Percentiles rank a stretch among this genome's conserved stretches.
These are phyloP conservation scores for Piliocolobus tephrosceles DNA, from an alignment of 2,113 vertebrate species.

Conservation along the genomic window DNA sequence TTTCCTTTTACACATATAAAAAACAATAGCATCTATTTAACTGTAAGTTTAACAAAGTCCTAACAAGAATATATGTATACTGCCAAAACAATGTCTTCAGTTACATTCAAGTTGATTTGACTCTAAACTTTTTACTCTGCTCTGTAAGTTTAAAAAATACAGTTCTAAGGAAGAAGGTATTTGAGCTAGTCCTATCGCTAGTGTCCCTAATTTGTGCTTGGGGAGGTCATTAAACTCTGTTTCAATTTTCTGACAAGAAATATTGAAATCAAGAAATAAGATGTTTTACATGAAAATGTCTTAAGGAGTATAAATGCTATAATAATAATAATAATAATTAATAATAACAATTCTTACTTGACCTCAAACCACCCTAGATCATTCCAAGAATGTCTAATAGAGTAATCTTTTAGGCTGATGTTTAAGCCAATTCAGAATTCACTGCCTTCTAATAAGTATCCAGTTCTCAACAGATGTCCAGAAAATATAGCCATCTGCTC, in stretches of 20 bases:
- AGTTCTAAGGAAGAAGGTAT: background rate
- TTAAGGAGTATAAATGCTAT: background rate
- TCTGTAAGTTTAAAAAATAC: background rate
- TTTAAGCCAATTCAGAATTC: background rate
- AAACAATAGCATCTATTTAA: background rate
- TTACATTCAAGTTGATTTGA: background rate
- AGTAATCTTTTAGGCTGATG: background rate
- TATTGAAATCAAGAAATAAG: background rate
- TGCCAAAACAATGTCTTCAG: constrained; percentile 11
- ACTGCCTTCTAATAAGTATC: background rate
- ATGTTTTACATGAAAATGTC: background rate
- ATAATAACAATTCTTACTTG: background rate
- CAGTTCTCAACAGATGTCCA: background rate
- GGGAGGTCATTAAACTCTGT: background rate
- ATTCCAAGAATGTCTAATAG: background rate
- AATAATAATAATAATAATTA: background rate
- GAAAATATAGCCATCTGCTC: background rate
- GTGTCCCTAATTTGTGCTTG: background rate
- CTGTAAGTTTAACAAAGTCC: background rate
- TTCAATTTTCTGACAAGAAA: background rate
- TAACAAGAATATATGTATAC: background rate
- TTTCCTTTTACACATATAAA: background rate
- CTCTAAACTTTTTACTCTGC: background rate
- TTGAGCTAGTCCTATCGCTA: background rate
- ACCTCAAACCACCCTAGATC: background rate